phyloP scores from a whole-genome alignment of 2,797 vertebrate species.

The Diceros bicornis region DNA sequence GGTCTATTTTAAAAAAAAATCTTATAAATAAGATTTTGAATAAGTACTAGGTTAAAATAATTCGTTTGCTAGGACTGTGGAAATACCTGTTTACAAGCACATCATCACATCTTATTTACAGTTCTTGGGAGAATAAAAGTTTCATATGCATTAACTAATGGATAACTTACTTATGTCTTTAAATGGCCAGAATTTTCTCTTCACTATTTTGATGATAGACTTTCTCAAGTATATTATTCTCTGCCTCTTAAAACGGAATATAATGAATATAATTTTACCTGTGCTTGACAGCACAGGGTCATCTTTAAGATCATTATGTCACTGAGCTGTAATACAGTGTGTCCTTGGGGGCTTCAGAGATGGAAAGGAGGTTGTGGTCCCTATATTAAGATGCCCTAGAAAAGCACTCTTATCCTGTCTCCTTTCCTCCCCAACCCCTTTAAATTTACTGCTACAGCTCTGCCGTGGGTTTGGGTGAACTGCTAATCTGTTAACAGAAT shows the following conservation, averaged over 20 bases:
- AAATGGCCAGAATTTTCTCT: not conserved
- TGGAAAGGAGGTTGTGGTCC: not conserved
- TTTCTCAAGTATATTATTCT: not conserved
- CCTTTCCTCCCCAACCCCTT: not conserved
- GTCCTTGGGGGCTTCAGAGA: not conserved
- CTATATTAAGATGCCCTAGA: not conserved
- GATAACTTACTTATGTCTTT: not conserved
- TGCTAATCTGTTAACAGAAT: not conserved
- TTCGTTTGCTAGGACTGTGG: not conserved
- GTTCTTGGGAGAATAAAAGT: not conserved
- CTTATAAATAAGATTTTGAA: not conserved
- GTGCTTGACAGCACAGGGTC: not conserved
- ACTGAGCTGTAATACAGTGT: not conserved
- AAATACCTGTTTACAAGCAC: not conserved
- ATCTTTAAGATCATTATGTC: not conserved
- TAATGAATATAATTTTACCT: not conserved
- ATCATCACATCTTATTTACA: not conserved
- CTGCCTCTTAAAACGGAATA: slow-evolving; percentile 4
- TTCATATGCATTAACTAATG: not conserved
- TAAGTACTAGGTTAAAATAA: not conserved
- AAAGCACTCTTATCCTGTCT: not conserved
- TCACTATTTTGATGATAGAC: not conserved
- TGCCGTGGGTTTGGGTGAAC: not conserved
- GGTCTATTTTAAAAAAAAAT: not conserved
- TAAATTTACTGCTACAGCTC: not conserved